These are phyloP conservation scores for Pipistrellus nathusii DNA, from an alignment of 2,797 vertebrate genomes.

Conservation along the genomic window DNA sequence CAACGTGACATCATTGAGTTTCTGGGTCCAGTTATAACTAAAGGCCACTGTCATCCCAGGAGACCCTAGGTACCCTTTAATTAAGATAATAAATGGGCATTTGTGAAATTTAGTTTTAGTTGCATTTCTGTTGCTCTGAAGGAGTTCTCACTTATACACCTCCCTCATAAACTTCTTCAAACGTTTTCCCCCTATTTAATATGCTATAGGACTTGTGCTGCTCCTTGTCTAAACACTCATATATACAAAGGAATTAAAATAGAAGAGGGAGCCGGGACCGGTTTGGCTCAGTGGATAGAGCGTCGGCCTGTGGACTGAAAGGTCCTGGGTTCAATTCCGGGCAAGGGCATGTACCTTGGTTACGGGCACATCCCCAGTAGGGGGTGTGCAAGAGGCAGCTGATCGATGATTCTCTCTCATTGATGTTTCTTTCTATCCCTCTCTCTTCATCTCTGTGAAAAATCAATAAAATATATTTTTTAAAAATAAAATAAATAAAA, in stretches of 20 bases:
- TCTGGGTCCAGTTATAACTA: neutral
- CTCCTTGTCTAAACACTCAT: neutral
- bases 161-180: slow-evolving; percentile 9
- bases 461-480: no score
- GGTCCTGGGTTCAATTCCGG: no score
- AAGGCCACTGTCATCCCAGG: neutral
- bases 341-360: no score
- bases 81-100: neutral
- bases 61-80: neutral
- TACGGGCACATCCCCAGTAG: no score
- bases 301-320: no score
- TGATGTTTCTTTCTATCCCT: no score
- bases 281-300: no score
- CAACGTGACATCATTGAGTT: neutral
- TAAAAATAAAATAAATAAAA: no score
- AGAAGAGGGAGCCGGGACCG: no score
- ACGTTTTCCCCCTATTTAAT: neutral
- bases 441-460: no score
- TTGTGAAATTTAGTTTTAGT: neutral
- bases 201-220: neutral
- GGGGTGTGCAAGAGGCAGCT: no score
- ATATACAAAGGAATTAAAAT: neutral
- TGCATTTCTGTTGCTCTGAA: neutral
- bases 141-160: neutral
- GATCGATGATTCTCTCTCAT: no score